Base-by-base conservation (phyloP, 2,797 vertebrate genomes). In the Gobionotothen gibberifrons region DNA sequence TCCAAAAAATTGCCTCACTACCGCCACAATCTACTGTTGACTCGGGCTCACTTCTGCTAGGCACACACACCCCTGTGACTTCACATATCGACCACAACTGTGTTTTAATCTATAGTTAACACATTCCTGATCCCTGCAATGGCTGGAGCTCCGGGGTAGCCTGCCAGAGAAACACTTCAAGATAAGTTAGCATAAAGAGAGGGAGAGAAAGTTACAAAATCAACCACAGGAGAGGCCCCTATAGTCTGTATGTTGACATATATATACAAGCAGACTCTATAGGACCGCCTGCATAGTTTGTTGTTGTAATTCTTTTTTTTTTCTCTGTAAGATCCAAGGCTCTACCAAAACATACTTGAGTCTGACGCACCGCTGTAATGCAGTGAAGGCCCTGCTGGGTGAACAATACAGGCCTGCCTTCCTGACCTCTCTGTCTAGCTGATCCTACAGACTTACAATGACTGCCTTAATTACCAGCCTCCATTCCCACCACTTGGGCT, bases 401-500 rank as follows among this genome's bases (percentile, higher is more conserved):
- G 86, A 94, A 94, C 94, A 95, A 90, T 93, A 90, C 80, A 59
- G 74, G 68, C 54, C 82, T 90, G 93, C 93, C 93, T 95, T 93
- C 93, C 91, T 93, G 91, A 94, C 94, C 93, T 90, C 88, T 85
- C 87, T 78, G 89, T 93, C 90, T 91, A 81, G 83, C 89, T 91
- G 90, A 91, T 94, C 89, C 89, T 93, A 89, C 89, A 90, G 85
- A 72, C 88, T 54, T 85, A 95, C 94, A 95, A 95, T 94, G 92
- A 85, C 84, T 78, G 89, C 93, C 93, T 94, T 94, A 95, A 95
- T 95, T 94, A 94, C 91, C 89, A 91, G 86, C 87, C 80, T 91
- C 87, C 90, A 92, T 94, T 94, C 93, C 91, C 91, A 93, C 88
- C 85, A 63, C 91, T 90, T 90, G 90, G 91, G 90, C 92, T 92